Conservation (phyloP, 2,797 vertebrate genomes). For the Syngnathus rostellatus region DNA sequence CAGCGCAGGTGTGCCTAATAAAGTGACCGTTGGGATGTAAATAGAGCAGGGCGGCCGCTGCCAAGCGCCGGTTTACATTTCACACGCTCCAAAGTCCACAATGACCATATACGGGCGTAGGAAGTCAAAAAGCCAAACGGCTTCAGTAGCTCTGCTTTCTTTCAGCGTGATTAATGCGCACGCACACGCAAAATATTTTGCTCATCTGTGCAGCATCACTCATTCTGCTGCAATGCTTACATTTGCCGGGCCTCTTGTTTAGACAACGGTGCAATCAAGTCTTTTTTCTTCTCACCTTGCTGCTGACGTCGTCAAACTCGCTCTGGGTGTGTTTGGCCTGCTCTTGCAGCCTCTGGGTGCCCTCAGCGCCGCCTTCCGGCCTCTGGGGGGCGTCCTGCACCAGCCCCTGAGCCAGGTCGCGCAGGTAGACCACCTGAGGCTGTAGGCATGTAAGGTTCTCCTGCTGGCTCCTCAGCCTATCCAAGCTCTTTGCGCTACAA, state of each 20-base stretch:
- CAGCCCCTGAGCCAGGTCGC: conserved; percentile 82
- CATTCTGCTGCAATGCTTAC: background rate
- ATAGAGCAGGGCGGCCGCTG: background rate
- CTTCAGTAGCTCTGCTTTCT: conserved; percentile 39
- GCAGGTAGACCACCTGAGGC: conserved; percentile 87
- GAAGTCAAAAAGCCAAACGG: conserved; percentile 26
- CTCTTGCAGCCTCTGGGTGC: conserved; percentile 73
- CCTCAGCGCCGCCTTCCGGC: conserved; percentile 50
- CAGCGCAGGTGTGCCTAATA: background rate
- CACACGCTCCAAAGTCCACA: conserved; percentile 30
- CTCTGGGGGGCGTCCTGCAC: conserved; percentile 83
- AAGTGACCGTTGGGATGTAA: background rate
- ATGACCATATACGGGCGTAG: conserved; percentile 47
- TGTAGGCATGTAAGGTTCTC: conserved; percentile 81
- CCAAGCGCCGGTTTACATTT: conserved; percentile 45
- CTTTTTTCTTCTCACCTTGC: conserved; percentile 65
- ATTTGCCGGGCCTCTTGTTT: too few species aligned
- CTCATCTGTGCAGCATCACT: background rate
- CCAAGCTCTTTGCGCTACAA: conserved; percentile 92
- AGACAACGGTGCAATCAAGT: too few species aligned
- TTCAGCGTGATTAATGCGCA: background rate
- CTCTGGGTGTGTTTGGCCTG: conserved; percentile 77
- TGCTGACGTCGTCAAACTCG: conserved; percentile 74
- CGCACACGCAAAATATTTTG: background rate
- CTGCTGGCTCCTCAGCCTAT: conserved; percentile 84